Evolutionary conservation across 2,113 vertebrate genomes (phyloP).

Genomic region (Talpa occidentalis): DNA sequence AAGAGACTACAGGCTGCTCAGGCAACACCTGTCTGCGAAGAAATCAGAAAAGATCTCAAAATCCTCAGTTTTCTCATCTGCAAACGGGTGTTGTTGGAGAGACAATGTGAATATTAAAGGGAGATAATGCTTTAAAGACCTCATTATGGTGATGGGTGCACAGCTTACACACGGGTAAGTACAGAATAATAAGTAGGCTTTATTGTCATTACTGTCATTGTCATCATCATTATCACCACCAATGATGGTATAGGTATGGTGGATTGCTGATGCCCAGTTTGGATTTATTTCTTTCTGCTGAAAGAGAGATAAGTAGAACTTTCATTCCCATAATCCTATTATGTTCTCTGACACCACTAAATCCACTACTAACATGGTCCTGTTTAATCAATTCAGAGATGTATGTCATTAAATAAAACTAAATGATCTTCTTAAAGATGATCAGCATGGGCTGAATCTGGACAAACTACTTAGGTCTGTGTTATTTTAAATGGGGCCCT

Average conservation of each 20-base stretch:
- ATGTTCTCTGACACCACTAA: neutral
- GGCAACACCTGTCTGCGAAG: neutral
- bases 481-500: neutral
- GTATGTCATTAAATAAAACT: neutral
- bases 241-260: neutral
- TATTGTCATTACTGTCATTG: too few relatives aligned
- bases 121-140: neutral
- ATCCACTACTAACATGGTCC: neutral
- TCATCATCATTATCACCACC: accelerated
- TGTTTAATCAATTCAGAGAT: constrained; percentile 5
- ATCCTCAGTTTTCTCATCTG: neutral
- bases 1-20: neutral
- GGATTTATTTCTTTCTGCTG: neutral
- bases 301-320: neutral
- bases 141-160: too few relatives aligned
- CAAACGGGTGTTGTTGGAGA: neutral
- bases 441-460: neutral
- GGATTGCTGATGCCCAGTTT: too few relatives aligned
- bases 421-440: neutral
- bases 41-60: neutral
- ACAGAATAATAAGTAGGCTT: neutral
- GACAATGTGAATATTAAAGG: neutral
- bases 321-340: neutral
- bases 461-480: neutral
- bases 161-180: neutral